Conservation (phyloP, 2,888 invertebrate species). For the Artemia sp. region DNA sequence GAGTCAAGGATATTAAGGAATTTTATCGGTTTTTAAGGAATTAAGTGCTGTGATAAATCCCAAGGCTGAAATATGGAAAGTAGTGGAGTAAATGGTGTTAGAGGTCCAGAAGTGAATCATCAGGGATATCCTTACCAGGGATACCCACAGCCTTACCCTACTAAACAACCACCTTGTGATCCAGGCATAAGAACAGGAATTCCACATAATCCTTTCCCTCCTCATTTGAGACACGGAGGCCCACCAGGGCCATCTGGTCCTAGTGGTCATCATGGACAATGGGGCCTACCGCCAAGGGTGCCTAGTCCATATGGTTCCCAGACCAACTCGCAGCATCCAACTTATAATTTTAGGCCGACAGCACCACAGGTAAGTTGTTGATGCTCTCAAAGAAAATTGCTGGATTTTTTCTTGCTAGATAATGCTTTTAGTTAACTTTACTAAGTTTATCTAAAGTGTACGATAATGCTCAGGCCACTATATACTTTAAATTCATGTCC, state of each 20-base stretch:
- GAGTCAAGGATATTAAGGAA: too few relatives aligned
- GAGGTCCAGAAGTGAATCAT: slow-evolving; percentile 10
- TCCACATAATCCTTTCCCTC: slow-evolving; percentile 1
- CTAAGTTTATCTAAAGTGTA: too few relatives aligned
- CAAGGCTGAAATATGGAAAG: slow-evolving; percentile 13
- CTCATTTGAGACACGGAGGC: slow-evolving; percentile 5
- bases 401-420: too few relatives aligned
- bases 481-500: too few relatives aligned
- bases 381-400: too few relatives aligned
- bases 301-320: slow-evolving; percentile 15
- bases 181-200: neutral
- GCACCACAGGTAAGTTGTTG: neutral
- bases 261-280: neutral
- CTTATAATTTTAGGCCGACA: neutral
- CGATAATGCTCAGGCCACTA: too few relatives aligned
- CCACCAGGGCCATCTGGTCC: neutral
- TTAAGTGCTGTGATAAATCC: too few relatives aligned
- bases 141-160: slow-evolving; percentile 11
- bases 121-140: slow-evolving; percentile 14
- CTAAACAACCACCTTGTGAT: slow-evolving; percentile 8
- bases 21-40: too few relatives aligned
- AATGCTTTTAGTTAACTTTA: too few relatives aligned
- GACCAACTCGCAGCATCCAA: slow-evolving; percentile 6
- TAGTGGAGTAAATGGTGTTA: slow-evolving; percentile 13
- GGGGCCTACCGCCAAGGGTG: slow-evolving; percentile 12